Base-by-base conservation (phyloP, 2,797 vertebrate genomes). In the Limnodromus scolopaceus region DNA sequence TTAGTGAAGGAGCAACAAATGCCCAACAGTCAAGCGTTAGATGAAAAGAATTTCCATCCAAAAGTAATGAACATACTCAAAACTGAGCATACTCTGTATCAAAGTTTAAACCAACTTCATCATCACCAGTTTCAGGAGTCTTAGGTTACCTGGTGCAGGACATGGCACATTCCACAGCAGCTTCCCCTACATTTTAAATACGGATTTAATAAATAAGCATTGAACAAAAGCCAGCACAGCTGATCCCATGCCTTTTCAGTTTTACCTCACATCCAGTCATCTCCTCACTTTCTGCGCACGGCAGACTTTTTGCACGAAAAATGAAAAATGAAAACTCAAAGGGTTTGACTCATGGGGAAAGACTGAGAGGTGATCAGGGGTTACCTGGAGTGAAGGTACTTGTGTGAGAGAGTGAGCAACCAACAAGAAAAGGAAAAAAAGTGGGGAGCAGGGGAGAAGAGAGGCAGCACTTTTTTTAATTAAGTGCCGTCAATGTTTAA, bases 401-500 rank as follows among this genome's bases (percentile, higher is more conserved):
- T 11, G 34, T 90, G 45, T 77, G 51, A 95, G 79, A 43, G 74
- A 48, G 19, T 1, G 10, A 74, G 49, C 0, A 0, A 61, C 32
- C 58, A 93, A 79, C 13, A 79, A 84, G 25, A 46, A 69, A 58
- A 74, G 7, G 6, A 30, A 32, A 70, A 63, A 10, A 54, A 43
- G 18, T 11, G 15, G 18, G 27, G 24, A 79, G 17, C 3, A 2
- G 82, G 78, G 66, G 34, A 89, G 55, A 96, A 84, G 38, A 84
- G 76, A 88, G 54, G 58, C 46, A 89, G 69, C 17, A 68, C 34
- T 95, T 93, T 60, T 91, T 84, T 89, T 94, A 87, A 87, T 95
- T 77, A 95, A 89, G 80, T 89, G 63, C 12, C 77, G 60, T 93
- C 94, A 55, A 49, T 84, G 39, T 89, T 90, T 90, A 88, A 94